Conservation (phyloP, 2,113 vertebrate genomes). For the Eretmochelys imbricata region DNA sequence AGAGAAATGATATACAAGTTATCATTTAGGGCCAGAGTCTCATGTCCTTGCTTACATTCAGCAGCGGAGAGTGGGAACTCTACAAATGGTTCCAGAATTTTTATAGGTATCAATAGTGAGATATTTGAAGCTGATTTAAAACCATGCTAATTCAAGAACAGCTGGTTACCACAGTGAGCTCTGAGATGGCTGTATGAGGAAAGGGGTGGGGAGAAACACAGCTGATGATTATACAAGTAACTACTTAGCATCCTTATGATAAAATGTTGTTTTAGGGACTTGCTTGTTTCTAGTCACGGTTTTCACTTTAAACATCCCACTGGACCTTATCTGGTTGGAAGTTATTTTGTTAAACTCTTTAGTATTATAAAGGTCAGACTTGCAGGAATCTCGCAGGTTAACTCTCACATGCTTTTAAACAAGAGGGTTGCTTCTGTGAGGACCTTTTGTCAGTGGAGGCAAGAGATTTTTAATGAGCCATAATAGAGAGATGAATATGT, state of each 20-base stretch:
- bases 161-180: slow-evolving; percentile 33
- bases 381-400: neutral
- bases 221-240: neutral
- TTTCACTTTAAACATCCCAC: neutral
- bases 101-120: slow-evolving; percentile 12
- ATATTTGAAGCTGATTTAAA: slow-evolving; percentile 51
- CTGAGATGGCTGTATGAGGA: neutral
- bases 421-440: neutral
- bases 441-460: neutral
- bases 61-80: neutral
- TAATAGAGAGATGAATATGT: neutral
- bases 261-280: neutral
- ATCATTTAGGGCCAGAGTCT: neutral
- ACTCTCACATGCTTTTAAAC: neutral
- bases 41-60: neutral
- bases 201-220: neutral
- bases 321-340: no score
- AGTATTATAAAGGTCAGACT: neutral
- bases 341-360: neutral
- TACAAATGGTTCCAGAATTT: neutral
- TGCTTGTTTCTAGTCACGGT: neutral
- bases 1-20: neutral
- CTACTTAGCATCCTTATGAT: neutral
- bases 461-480: neutral
- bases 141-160: slow-evolving; percentile 50